phyloP scores from a whole-genome alignment of 2,113 vertebrate genomes.

The Tragelaphus strepsiceros region DNA sequence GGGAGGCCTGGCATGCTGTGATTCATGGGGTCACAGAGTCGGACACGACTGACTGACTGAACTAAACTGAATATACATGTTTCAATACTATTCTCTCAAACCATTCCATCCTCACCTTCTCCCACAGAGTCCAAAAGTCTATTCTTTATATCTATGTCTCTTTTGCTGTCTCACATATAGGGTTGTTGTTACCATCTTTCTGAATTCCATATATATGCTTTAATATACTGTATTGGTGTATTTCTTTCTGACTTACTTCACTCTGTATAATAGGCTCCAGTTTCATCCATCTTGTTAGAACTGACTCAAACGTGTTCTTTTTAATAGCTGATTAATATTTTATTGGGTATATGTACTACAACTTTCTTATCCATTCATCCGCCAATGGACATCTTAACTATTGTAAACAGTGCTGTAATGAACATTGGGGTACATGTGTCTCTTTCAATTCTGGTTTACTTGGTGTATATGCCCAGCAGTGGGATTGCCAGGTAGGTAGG shows the following conservation, averaged over 20 bases:
- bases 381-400: not conserved
- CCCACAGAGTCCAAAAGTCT: not conserved
- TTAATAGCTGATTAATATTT: not conserved
- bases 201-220: not conserved
- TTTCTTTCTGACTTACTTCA: not conserved
- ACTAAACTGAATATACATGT: not conserved
- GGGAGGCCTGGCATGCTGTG: too few species aligned
- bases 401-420: not conserved
- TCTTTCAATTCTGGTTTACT: not conserved
- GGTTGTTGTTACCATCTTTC: not conserved
- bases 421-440: not conserved
- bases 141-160: not conserved
- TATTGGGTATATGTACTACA: not conserved
- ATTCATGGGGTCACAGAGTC: too few species aligned
- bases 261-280: not conserved
- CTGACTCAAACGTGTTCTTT: not conserved
- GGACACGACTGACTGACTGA: accelerated
- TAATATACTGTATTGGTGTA: not conserved
- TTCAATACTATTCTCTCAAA: not conserved
- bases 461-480: not conserved
- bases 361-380: not conserved
- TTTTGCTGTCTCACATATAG: not conserved
- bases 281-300: not conserved
- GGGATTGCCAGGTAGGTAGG: not conserved
- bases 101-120: not conserved